Evolutionary conservation across 2,888 invertebrate species (phyloP).

Genomic region (Pharmacophagus antenor): DNA sequence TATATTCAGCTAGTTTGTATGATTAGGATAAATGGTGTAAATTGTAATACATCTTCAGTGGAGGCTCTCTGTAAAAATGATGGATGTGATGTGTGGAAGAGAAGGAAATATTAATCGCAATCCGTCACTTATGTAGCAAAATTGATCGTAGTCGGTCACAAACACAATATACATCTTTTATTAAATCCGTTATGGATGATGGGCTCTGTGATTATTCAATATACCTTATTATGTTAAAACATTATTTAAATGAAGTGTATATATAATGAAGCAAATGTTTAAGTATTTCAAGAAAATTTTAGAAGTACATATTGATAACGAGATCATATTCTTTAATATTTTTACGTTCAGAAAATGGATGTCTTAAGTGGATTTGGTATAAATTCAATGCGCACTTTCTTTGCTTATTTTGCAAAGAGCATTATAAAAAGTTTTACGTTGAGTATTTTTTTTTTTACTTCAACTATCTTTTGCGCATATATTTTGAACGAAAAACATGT

Average conservation of each 20-base stretch:
- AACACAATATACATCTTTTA: slow-evolving; percentile 1
- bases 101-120: slow-evolving; percentile 26
- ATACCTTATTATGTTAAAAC: too few relatives aligned
- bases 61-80: slow-evolving; percentile 17
- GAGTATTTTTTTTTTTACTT: slow-evolving; percentile 4
- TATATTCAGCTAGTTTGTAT: background rate
- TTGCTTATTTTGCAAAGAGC: background rate
- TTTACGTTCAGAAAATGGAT: too few relatives aligned
- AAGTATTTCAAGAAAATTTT: too few relatives aligned
- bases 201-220: background rate
- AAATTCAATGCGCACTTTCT: background rate
- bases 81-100: slow-evolving; percentile 23
- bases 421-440: slow-evolving; percentile 4
- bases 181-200: background rate
- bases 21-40: slow-evolving; percentile 8
- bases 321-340: too few relatives aligned
- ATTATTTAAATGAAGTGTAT: too few relatives aligned
- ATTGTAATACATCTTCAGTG: slow-evolving; percentile 14
- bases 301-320: too few relatives aligned
- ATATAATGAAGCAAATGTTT: background rate
- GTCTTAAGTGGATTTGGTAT: background rate
- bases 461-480: slow-evolving; percentile 1
- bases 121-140: slow-evolving; percentile 25
- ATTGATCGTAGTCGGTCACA: slow-evolving; percentile 15
- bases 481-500: background rate